Evolutionary conservation across 2,797 vertebrate species (phyloP), one percentile per base, ranked within the genome.

Genomic region (Neosalanx taihuensis): DNA sequence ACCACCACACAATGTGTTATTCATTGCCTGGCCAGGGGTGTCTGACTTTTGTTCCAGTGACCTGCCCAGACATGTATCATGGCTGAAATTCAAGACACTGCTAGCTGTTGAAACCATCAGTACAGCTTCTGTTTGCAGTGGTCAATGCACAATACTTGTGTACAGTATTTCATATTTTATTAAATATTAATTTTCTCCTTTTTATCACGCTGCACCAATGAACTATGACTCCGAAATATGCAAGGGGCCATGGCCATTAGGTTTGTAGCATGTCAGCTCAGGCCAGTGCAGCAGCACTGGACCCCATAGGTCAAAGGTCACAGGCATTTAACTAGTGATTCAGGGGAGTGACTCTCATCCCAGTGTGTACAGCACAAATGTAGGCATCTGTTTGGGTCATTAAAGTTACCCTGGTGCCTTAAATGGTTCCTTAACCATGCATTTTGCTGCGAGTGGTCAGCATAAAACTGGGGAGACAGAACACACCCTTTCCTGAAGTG

Each of bases 401-500:
- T 83, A 56, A 75, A 81, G 65, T 78, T 23, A 64, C 59, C 49
- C 53, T 23, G 65, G 73, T 57, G 84, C 84, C 79, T 81, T 58
- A 57, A 83, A 86, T 81, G 85, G 74, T 75, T 1, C 69, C 73
- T 33, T 81, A 83, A 78, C 72, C 81, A 56, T 74, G 81, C 46
- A 73, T 87, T 84, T 87, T 87, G 76, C 74, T 76, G 85, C 70
- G 79, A 85, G 84, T 53, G 85, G 88, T 89, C 82, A 83, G 68
- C 73, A 9, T 29, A 10, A 67, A 74, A 71, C 58, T 23, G 76
- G 83, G 73, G 78, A 70, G 78, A 79, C 69, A 65, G 79, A 31
- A 78, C 84, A 82, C 90, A 72, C 89, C 90, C 89, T 89, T 74
- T 90, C 88, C 86, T 88, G 84, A 71, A 72, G 74, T 72, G 81